Evolutionary conservation across 2,113 vertebrate genomes (phyloP), one percentile per base, ranked within the genome.

Genomic region (Clarias batrachus): DNA sequence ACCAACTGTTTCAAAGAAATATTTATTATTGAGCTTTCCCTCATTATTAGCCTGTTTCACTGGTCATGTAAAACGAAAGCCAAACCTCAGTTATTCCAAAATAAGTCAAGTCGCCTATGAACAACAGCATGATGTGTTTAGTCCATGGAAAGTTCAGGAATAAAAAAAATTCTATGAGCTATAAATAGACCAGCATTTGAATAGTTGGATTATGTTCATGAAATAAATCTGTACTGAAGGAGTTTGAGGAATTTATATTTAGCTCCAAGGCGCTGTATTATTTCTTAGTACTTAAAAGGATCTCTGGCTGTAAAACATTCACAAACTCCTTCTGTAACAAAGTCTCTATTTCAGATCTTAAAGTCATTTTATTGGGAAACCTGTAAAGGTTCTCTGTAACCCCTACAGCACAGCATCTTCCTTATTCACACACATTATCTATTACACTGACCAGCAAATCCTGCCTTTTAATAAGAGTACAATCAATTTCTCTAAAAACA

Each of bases 401-500:
- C 27, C 54, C 23, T 80, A 21, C 27, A 76, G 5, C 23, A 74
- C 37, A 25, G 14, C 2, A 23, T 52, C 48, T 54, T 54, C 11
- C 25, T 77, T 77, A 77, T 56, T 77, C 27, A 56, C 52, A 77
- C 48, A 14, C 73, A 12, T 74, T 23, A 73, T 3, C 70, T 41
- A 41, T 76, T 77, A 77, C 9, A 74, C 13, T 19, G 13, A 52
- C 4, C 37, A 48, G 37, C 10, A 1, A 37, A 33, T 2, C 68
- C 30, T 16, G 3, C 37, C 12, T 23, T 73, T 23, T 41, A 73
- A 73, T 79, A 33, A 59, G 16, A 59, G 17, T 79, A 79, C 77
- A 60, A 19, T 59, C 54, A 79, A 33, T 54, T 25, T 77, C 12
- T 86, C 30, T 63, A 73, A 76, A 56, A 80, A 62, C 25, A 81